Conservation (phyloP, 2,113 vertebrate species). For the Puntigrus tetrazona region DNA sequence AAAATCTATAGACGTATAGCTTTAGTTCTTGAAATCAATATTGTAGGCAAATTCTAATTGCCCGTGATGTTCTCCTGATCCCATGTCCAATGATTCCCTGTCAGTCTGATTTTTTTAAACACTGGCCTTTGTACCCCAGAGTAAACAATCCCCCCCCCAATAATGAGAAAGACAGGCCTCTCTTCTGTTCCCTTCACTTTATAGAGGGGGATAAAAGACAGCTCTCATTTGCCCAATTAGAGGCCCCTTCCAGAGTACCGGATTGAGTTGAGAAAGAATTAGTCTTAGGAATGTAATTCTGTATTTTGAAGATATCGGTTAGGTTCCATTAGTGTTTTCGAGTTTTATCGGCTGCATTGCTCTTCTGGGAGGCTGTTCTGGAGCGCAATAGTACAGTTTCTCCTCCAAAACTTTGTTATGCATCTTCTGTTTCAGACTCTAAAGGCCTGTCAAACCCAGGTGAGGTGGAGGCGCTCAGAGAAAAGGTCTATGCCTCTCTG, state of each 20-base stretch:
- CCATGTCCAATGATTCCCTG: not conserved
- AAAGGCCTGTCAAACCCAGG: conserved; percentile 95
- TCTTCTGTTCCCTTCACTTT: conserved; percentile 63
- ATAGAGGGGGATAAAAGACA: conserved; percentile 30
- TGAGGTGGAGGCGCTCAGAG: conserved; percentile 92
- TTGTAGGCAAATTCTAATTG: not conserved
- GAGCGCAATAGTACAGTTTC: not conserved
- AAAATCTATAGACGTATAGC: not conserved
- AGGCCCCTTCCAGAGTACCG: conserved; percentile 40
- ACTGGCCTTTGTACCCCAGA: not conserved
- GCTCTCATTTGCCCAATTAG: conserved; percentile 69
- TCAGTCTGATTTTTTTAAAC: not conserved
- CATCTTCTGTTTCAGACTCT: conserved; percentile 78
- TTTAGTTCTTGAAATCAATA: not conserved
- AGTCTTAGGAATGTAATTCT: conserved; percentile 39
- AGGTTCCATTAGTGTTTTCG: not conserved
- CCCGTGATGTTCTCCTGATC: not conserved
- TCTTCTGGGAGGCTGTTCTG: not conserved
- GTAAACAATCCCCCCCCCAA: not conserved
- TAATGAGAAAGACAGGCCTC: conserved; percentile 44
- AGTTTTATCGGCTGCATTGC: not conserved
- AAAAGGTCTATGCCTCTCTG: conserved; percentile 97
- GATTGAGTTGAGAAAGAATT: conserved; percentile 11
- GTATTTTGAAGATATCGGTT: not conserved
- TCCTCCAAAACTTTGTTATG: not conserved